phyloP scores from a whole-genome alignment of 2,113 vertebrate genomes.

The Sminthopsis crassicaudata region DNA sequence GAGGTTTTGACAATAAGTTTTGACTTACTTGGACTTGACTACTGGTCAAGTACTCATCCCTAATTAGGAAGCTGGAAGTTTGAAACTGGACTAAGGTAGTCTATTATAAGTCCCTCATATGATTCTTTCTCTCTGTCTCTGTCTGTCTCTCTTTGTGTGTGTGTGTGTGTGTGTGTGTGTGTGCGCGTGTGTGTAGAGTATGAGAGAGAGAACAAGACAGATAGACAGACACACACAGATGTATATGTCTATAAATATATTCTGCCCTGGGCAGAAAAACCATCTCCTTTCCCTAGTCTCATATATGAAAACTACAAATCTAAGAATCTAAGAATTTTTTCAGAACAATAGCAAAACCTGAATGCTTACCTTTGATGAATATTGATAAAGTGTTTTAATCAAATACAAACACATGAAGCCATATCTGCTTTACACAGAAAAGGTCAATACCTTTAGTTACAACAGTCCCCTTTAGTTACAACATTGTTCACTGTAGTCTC shows the following conservation, averaged over 20 bases:
- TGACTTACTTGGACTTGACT: too few relatives aligned
- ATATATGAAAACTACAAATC: conserved; percentile 4
- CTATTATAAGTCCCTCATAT: conserved; percentile 2
- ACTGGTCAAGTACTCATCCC: background rate
- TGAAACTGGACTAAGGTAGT: conserved; percentile 41
- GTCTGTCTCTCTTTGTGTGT: too few relatives aligned
- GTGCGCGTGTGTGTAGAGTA: too few relatives aligned
- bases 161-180: too few relatives aligned
- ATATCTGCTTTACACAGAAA: background rate
- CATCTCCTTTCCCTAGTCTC: conserved; percentile 6
- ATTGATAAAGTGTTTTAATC: background rate
- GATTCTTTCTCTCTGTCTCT: background rate
- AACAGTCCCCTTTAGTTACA: conserved; percentile 1
- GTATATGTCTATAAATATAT: too few relatives aligned
- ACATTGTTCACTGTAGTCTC: background rate
- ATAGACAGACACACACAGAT: too few relatives aligned
- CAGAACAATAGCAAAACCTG: conserved; percentile 16
- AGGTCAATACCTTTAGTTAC: conserved; percentile 4
- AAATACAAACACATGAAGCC: background rate
- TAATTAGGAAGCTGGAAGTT: conserved; percentile 14
- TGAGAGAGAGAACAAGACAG: too few relatives aligned
- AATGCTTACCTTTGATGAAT: background rate
- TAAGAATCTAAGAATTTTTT: conserved; percentile 20
- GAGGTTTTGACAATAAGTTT: conserved; percentile 16
- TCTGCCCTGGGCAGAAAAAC: conserved; percentile 51